These are phyloP conservation scores for Mobula hypostoma DNA, from an alignment of 2,113 vertebrate genomes.

Conservation along the genomic window DNA sequence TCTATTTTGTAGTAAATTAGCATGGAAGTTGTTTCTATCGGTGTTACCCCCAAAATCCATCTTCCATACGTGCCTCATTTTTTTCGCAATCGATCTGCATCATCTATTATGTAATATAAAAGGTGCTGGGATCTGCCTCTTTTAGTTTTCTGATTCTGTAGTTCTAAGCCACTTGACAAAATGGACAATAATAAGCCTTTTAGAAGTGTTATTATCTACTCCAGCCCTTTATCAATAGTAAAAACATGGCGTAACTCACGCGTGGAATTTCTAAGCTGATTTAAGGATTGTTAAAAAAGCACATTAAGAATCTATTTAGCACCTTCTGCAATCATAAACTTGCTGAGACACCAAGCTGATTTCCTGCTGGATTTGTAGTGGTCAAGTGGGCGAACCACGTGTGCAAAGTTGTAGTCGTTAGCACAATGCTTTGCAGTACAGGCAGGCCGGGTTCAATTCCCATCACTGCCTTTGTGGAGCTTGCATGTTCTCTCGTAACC, in stretches of 20 bases:
- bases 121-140: not conserved
- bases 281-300: not conserved
- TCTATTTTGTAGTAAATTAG: not conserved
- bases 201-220: not conserved
- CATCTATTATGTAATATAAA: too few species aligned
- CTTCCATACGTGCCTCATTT: not conserved
- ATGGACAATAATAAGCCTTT: not conserved
- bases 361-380: not conserved
- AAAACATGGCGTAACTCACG: not conserved
- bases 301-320: not conserved
- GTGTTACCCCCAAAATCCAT: not conserved
- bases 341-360: not conserved
- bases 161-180: not conserved
- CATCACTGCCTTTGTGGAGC: too few species aligned
- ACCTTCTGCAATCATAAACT: not conserved
- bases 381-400: not conserved
- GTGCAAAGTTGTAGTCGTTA: too few species aligned
- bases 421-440: too few species aligned
- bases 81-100: not conserved
- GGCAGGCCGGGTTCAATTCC: too few species aligned
- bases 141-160: not conserved
- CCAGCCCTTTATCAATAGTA: not conserved
- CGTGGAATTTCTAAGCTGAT: not conserved
- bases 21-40: not conserved
- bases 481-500: too few species aligned